Conservation (phyloP, 2,888 invertebrate species). For the Artemia sinica region DNA sequence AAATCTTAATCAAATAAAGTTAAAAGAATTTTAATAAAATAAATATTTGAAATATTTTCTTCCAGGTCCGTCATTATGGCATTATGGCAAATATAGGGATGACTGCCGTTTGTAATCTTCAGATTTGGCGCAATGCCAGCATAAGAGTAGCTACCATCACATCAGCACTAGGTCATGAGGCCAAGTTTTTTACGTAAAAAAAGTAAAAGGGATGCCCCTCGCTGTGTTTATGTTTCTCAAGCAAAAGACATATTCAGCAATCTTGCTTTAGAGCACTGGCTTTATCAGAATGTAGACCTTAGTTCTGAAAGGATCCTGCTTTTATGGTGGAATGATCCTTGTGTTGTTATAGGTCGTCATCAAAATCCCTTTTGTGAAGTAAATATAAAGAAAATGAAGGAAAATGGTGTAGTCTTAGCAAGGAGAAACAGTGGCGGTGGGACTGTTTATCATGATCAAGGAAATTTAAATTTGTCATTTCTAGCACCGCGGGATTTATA, state of each 20-base stretch:
- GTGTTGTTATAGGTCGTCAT: conserved; percentile 86
- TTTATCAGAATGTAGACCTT: conserved; percentile 72
- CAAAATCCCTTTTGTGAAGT: conserved; percentile 93
- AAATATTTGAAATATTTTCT: too few relatives aligned
- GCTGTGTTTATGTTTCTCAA: conserved; percentile 72
- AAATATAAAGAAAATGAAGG: conserved; percentile 48
- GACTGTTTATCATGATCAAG: conserved; percentile 85
- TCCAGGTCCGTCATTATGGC: too few relatives aligned
- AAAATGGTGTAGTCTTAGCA: conserved; percentile 53
- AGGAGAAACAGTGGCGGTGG: conserved; percentile 88
- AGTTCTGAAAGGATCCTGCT: conserved; percentile 63
- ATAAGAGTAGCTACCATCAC: too few relatives aligned
- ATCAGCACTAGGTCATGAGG: too few relatives aligned
- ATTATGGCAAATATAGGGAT: too few relatives aligned
- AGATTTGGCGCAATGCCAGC: too few relatives aligned
- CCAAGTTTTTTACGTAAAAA: not conserved
- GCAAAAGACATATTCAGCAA: conserved; percentile 79
- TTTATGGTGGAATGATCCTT: conserved; percentile 81
- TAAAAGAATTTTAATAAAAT: too few relatives aligned
- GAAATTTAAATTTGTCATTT: conserved; percentile 82
- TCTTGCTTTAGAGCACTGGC: conserved; percentile 88
- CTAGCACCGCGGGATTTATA: conserved; percentile 67
- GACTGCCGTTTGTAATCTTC: too few relatives aligned
- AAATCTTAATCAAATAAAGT: too few relatives aligned
- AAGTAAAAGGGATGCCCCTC: conserved; percentile 20